phyloP scores from a whole-genome alignment of 2,797 vertebrate genomes.

The Limosa lapponica region DNA sequence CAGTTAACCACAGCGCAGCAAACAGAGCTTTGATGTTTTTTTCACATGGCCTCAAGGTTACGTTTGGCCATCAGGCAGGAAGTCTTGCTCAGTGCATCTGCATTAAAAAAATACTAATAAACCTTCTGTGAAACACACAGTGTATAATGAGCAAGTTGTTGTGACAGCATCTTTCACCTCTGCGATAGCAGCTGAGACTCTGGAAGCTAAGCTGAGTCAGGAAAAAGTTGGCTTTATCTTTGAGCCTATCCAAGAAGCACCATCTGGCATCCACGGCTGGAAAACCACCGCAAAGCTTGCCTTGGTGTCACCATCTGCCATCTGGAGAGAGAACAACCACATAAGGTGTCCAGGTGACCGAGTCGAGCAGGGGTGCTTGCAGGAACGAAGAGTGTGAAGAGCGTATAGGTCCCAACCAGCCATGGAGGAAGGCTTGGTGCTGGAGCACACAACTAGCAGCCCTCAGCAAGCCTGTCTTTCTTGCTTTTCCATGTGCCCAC shows the following conservation, averaged over 20 bases:
- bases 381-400: background rate
- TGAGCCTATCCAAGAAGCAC: background rate
- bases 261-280: background rate
- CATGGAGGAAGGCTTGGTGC: background rate
- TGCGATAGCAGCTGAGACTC: background rate
- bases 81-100: background rate
- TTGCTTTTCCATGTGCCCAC: background rate
- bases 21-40: background rate
- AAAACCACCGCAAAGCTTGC: background rate
- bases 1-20: background rate
- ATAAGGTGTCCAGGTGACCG: background rate
- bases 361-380: background rate
- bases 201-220: background rate
- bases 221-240: background rate
- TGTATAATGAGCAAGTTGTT: background rate
- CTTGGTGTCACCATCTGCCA: background rate
- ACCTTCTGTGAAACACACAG: background rate
- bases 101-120: background rate
- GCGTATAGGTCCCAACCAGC: rapidly evolving
- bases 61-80: background rate
- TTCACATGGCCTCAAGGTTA: background rate
- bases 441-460: background rate
- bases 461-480: background rate
- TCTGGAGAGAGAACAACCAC: background rate
- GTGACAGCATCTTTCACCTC: background rate